These are phyloP conservation scores for Garrulus glandarius DNA, from an alignment of 2,797 vertebrate species.

Conservation along the genomic window DNA sequence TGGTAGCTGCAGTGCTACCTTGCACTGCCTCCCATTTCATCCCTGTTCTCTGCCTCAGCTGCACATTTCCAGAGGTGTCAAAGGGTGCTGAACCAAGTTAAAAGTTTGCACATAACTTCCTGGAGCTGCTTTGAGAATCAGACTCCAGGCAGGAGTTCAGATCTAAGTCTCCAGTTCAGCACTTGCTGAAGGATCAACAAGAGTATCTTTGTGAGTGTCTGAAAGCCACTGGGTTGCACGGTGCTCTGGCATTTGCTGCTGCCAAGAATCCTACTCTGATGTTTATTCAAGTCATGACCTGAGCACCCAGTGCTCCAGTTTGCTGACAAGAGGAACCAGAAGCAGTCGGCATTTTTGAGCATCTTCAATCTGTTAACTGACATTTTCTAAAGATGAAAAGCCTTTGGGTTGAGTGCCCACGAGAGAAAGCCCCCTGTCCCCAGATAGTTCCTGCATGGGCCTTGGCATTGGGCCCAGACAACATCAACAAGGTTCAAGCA, in stretches of 20 bases:
- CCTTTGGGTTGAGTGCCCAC: background rate
- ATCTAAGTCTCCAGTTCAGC: background rate
- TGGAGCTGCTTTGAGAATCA: background rate
- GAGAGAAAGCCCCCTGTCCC: background rate
- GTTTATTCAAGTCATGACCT: conserved; percentile 3
- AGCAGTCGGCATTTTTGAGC: background rate
- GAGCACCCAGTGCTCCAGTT: background rate
- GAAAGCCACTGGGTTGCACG: background rate
- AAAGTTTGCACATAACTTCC: background rate
- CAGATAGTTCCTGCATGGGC: background rate
- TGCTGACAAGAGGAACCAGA: background rate
- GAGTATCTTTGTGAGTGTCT: background rate
- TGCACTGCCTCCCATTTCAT: background rate
- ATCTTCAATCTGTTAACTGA: conserved; percentile 11
- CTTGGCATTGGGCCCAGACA: conserved; percentile 30
- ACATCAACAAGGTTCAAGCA: background rate
- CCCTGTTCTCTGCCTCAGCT: background rate
- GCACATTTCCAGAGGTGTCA: background rate
- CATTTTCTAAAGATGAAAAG: conserved; percentile 27
- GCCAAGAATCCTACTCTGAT: background rate
- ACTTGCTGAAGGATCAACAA: background rate
- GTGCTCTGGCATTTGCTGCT: background rate
- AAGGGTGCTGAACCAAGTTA: background rate
- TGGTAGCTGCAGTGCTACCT: background rate
- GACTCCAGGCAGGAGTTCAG: background rate